Conservation (phyloP, 1,140 invertebrate genomes). For the Sitophilus oryzae region DNA sequence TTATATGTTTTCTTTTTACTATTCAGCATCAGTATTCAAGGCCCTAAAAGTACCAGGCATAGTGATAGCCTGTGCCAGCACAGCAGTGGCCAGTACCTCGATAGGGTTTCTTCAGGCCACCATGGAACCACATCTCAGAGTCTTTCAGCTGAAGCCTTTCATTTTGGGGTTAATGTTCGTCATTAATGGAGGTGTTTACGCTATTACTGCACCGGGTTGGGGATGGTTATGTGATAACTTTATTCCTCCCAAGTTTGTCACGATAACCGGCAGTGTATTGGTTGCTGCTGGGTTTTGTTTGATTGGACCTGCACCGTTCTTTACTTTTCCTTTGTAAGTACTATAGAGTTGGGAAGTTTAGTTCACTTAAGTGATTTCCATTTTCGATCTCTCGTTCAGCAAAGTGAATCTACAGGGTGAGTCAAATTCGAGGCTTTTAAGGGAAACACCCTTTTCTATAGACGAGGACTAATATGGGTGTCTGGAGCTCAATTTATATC, state of each 20-base stretch:
- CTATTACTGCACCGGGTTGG: conserved; percentile 71
- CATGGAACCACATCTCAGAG: conserved; percentile 72
- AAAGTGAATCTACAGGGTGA: too few relatives aligned
- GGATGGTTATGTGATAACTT: conserved; percentile 71
- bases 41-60: conserved; percentile 65
- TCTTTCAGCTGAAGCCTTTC: conserved; percentile 67
- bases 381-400: too few relatives aligned
- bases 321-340: conserved; percentile 57
- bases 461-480: too few relatives aligned
- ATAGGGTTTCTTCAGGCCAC: conserved; percentile 79
- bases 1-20: background rate
- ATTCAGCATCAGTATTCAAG: conserved; percentile 55
- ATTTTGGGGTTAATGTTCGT: conserved; percentile 80
- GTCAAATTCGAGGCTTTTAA: too few relatives aligned
- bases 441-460: too few relatives aligned
- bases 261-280: conserved; percentile 59
- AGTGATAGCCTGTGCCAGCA: conserved; percentile 59
- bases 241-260: conserved; percentile 60
- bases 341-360: too few relatives aligned
- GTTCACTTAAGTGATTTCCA: too few relatives aligned
- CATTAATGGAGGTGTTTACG: conserved; percentile 80
- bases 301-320: conserved; percentile 69
- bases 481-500: too few relatives aligned
- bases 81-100: conserved; percentile 69
- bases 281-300: conserved; percentile 60